Conservation (phyloP, 2,797 vertebrate species). For the Scolopax rusticola region DNA sequence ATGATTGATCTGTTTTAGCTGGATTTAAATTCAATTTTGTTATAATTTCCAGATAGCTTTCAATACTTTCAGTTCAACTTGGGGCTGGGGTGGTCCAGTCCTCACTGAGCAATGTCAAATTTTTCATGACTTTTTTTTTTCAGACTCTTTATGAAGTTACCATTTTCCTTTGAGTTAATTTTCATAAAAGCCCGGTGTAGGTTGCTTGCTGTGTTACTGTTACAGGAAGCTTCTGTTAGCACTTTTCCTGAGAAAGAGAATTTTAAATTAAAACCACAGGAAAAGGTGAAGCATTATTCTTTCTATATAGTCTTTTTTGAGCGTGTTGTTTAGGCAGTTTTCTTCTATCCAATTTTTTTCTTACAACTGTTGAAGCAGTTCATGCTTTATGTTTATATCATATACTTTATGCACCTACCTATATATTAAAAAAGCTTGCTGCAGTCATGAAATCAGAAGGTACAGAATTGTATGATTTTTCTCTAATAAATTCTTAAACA, state of each 20-base stretch:
- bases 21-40: neutral
- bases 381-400: neutral
- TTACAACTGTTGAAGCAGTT: neutral
- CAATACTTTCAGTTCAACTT: neutral
- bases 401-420: neutral
- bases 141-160: neutral
- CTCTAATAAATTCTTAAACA: neutral
- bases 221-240: neutral
- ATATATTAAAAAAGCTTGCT: neutral
- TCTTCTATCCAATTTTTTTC: neutral
- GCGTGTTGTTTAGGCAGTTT: neutral
- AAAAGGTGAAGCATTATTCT: neutral
- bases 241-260: neutral
- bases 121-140: neutral
- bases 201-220: neutral
- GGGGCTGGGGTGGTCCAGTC: neutral
- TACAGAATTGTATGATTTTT: neutral
- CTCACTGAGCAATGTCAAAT: neutral
- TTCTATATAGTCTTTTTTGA: neutral
- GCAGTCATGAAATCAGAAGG: neutral
- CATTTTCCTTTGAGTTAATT: neutral
- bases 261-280: neutral
- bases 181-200: neutral
- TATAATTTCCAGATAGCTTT: neutral
- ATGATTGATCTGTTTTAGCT: neutral